phyloP scores from a whole-genome alignment of 2,113 vertebrate species.

The Narcine bancroftii region DNA sequence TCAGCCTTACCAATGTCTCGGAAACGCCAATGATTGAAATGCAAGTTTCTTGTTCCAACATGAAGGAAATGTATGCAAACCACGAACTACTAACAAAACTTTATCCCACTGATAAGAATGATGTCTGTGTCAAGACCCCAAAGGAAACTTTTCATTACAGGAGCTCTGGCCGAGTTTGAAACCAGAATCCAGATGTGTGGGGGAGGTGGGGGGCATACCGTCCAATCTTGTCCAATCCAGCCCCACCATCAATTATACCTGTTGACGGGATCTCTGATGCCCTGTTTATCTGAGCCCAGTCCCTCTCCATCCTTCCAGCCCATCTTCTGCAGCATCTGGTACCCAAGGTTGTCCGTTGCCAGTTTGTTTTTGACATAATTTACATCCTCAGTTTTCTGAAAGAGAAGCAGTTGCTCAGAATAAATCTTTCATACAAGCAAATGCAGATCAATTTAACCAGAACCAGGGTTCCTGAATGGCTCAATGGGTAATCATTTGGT shows the following conservation, averaged over 20 bases:
- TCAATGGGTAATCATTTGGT: background rate
- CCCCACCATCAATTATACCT: constrained; percentile 57
- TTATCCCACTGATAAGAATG: background rate
- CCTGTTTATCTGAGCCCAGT: constrained; percentile 79
- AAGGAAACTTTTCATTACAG: background rate
- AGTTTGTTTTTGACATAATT: constrained; percentile 45
- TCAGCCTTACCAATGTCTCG: too few species aligned
- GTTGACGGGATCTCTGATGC: constrained; percentile 86
- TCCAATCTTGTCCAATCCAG: background rate
- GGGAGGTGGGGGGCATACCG: too few species aligned
- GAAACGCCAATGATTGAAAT: too few species aligned
- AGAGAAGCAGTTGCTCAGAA: background rate
- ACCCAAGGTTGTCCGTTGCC: constrained; percentile 94
- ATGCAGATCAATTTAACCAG: background rate
- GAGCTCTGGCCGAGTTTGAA: background rate
- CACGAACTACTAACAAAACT: background rate
- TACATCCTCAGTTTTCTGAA: constrained; percentile 28
- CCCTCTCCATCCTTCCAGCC: constrained; percentile 97
- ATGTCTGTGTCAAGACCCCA: background rate
- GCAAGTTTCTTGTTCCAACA: background rate
- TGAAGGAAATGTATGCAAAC: background rate
- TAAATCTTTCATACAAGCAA: background rate
- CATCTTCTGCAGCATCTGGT: constrained; percentile 98
- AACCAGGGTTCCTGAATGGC: background rate
- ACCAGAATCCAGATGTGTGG: background rate